A percentile compares a stretch with the other conserved stretches of the same genome.
Evolutionary conservation across 1,140 invertebrate species (phyloP).

Genomic region (Drosophila sproati): DNA sequence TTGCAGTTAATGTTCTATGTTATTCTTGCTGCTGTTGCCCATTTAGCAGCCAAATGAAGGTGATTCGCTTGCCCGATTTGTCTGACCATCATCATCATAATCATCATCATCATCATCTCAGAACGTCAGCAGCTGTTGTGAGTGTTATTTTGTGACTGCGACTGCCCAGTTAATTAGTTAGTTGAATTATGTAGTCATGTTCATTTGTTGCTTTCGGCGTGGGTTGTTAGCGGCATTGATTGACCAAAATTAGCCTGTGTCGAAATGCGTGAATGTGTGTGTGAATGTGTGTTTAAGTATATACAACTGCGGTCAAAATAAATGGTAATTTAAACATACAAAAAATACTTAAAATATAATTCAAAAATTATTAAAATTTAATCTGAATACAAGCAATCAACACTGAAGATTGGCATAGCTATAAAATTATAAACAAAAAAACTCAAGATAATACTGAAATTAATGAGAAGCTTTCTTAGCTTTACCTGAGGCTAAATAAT

Average conservation of each 20-base stretch:
- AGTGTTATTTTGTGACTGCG: constrained; percentile 15
- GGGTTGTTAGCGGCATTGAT: constrained; percentile 69
- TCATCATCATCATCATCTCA: constrained; percentile 7
- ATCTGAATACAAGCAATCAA: too few relatives aligned
- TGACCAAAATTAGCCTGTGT: constrained; percentile 73
- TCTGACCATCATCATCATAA: constrained; percentile 16
- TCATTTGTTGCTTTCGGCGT: constrained; percentile 22
- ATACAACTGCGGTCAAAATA: too few relatives aligned
- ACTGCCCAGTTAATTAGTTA: constrained; percentile 69
- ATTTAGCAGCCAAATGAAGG: constrained; percentile 40
- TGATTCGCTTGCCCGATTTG: constrained; percentile 45
- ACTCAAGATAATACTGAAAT: too few relatives aligned
- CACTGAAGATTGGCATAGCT: too few relatives aligned
- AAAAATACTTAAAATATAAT: too few relatives aligned
- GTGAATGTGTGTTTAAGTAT: background rate
- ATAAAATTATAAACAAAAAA: too few relatives aligned
- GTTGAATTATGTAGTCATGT: constrained; percentile 47
- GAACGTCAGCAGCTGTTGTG: constrained; percentile 22
- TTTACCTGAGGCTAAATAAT: too few relatives aligned
- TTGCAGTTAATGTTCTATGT: background rate
- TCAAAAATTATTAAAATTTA: too few relatives aligned
- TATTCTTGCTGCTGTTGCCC: constrained; percentile 19
- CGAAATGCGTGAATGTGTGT: background rate
- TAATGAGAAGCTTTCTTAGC: too few relatives aligned
- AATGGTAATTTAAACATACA: too few relatives aligned